A percentile compares a stretch with the other conserved stretches of the same genome.
phyloP scores from a whole-genome alignment of 2,888 invertebrate species.

The Noctua janthe region DNA sequence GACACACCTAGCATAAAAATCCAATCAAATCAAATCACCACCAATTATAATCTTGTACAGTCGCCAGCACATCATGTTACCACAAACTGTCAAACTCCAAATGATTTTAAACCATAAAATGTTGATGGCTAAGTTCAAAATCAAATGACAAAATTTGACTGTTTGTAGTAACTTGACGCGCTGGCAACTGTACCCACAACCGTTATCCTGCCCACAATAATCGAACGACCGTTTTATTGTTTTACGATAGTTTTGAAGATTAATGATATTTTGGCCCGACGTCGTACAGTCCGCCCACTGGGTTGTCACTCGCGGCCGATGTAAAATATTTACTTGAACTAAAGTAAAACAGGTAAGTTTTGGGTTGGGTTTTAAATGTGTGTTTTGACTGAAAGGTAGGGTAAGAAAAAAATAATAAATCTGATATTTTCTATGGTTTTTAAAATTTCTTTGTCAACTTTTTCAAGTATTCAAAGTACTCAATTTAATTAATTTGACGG shows the following conservation, averaged over 20 bases:
- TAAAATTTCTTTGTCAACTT: no score
- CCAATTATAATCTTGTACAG: slow-evolving; percentile 37
- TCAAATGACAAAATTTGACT: no score
- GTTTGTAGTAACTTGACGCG: no score
- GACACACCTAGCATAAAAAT: slow-evolving; percentile 10
- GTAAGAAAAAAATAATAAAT: no score
- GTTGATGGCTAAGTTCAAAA: no score
- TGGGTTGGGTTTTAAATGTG: slow-evolving; percentile 13
- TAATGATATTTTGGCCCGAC: slow-evolving; percentile 65
- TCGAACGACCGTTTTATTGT: slow-evolving; percentile 65
- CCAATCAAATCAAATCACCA: slow-evolving; percentile 18
- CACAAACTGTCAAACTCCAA: no score
- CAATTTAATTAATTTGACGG: no score
- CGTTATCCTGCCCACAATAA: slow-evolving; percentile 60
- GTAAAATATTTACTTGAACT: slow-evolving; percentile 60
- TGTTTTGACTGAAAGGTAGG: background rate
- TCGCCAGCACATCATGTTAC: no score
- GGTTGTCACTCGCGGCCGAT: slow-evolving; percentile 49
- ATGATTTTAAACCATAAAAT: no score
- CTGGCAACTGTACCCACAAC: slow-evolving; percentile 29
- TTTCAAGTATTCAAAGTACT: no score
- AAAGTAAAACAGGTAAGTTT: slow-evolving; percentile 35
- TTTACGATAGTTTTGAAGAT: slow-evolving; percentile 63
- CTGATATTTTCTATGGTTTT: no score
- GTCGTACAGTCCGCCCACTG: slow-evolving; percentile 65